phyloP scores from a whole-genome alignment of 2,888 invertebrate genomes.

The Pachydiplax longipennis region DNA sequence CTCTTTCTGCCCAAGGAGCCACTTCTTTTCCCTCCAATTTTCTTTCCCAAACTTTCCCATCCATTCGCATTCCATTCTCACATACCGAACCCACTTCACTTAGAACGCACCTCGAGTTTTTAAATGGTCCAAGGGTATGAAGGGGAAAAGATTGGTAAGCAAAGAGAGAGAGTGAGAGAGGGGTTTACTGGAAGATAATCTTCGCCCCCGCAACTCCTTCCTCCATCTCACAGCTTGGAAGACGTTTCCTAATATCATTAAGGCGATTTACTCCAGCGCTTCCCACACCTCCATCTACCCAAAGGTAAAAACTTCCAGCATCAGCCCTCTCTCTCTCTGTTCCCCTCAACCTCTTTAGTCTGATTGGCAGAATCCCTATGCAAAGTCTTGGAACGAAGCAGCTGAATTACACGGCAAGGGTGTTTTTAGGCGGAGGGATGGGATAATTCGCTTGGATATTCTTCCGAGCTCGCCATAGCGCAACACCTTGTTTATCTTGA shows the following conservation, averaged over 20 bases:
- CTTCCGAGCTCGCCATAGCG: background rate
- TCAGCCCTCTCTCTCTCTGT: background rate
- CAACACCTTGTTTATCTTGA: background rate
- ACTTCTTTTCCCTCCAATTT: no score
- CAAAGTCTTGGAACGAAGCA: background rate
- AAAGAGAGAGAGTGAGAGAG: background rate
- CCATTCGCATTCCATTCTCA: no score
- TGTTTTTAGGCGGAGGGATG: no score
- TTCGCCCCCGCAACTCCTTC: background rate
- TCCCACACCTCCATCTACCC: background rate
- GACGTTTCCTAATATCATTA: constrained; percentile 36
- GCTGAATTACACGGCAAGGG: background rate
- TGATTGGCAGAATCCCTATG: constrained; percentile 8
- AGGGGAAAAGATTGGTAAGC: background rate
- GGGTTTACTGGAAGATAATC: background rate
- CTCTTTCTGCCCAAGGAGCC: no score
- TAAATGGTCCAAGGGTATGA: background rate
- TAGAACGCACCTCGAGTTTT: no score
- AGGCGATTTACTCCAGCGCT: constrained; percentile 29
- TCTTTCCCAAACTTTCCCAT: no score
- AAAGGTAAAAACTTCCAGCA: background rate
- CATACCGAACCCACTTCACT: no score
- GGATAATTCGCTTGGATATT: background rate
- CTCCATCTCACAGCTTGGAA: background rate
- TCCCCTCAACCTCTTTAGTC: background rate